Evolutionary conservation across 2,888 invertebrate genomes (phyloP).

Genomic region (Sesamia inferens): DNA sequence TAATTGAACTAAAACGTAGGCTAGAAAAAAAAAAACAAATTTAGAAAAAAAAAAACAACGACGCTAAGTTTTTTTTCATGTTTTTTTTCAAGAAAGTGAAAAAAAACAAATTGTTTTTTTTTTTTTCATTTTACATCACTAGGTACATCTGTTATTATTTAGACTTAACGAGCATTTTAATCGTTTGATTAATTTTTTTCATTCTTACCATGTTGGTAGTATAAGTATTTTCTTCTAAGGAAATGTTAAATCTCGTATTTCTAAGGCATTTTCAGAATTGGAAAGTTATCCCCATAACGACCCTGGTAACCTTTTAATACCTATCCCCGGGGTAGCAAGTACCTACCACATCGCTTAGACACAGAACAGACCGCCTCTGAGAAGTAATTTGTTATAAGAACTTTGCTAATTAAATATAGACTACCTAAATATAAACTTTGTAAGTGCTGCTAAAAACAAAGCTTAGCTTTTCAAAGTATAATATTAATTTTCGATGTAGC

Average conservation of each 20-base stretch:
- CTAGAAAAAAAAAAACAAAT: too few species aligned
- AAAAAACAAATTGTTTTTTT: too few species aligned
- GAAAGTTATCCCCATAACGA: background rate
- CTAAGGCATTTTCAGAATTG: background rate
- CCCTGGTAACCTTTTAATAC: background rate
- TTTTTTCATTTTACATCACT: too few species aligned
- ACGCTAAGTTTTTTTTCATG: too few species aligned
- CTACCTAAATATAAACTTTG: slow-evolving; percentile 49
- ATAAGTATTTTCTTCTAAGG: background rate
- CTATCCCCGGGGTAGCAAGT: background rate
- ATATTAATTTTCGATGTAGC: slow-evolving; percentile 48
- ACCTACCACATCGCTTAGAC: slow-evolving; percentile 16
- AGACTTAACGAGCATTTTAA: background rate
- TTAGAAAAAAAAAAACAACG: too few species aligned
- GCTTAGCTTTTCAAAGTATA: slow-evolving; percentile 49
- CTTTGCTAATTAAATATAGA: slow-evolving; percentile 60
- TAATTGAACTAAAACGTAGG: too few species aligned
- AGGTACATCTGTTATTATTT: background rate
- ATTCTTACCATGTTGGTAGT: background rate
- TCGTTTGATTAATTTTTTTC: too few species aligned
- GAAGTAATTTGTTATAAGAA: slow-evolving; percentile 55
- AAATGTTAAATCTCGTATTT: background rate
- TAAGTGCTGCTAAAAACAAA: slow-evolving; percentile 49
- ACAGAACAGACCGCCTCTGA: slow-evolving; percentile 29
- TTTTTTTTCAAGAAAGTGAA: too few species aligned